Conservation (phyloP, 2,113 vertebrate species). For the Phasianus colchicus region DNA sequence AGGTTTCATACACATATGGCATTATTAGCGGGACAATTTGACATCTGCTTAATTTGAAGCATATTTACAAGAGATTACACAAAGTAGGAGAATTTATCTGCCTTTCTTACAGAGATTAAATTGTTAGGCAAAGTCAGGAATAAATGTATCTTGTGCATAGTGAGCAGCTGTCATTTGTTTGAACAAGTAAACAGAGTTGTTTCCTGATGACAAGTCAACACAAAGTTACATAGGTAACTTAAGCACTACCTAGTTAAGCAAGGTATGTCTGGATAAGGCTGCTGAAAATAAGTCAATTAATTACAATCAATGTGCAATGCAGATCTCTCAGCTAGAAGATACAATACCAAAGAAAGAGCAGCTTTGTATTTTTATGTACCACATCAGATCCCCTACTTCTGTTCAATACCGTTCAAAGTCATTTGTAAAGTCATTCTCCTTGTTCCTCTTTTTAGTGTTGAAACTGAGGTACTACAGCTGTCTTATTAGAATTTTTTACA, state of each 20-base stretch:
- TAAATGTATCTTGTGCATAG: background rate
- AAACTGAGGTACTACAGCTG: background rate
- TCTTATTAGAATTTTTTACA: background rate
- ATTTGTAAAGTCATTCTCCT: background rate
- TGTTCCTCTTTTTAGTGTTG: background rate
- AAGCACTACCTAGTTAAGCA: background rate
- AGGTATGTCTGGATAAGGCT: background rate
- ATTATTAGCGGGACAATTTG: conserved; percentile 23
- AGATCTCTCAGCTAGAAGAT: background rate
- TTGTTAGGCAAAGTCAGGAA: background rate
- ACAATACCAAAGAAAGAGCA: background rate
- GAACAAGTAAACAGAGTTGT: background rate
- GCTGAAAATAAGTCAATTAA: background rate
- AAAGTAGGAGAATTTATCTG: background rate
- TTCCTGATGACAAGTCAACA: background rate
- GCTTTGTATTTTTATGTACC: background rate
- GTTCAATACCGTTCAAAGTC: background rate
- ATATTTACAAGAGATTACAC: conserved; percentile 24
- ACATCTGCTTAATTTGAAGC: conserved; percentile 27
- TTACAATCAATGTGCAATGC: background rate
- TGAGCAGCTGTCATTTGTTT: background rate
- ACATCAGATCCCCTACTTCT: background rate
- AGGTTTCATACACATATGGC: background rate
- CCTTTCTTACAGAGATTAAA: conserved; percentile 14
- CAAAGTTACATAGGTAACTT: background rate